Conservation (phyloP, 1,140 invertebrate genomes). For the Drosophila elegans region DNA sequence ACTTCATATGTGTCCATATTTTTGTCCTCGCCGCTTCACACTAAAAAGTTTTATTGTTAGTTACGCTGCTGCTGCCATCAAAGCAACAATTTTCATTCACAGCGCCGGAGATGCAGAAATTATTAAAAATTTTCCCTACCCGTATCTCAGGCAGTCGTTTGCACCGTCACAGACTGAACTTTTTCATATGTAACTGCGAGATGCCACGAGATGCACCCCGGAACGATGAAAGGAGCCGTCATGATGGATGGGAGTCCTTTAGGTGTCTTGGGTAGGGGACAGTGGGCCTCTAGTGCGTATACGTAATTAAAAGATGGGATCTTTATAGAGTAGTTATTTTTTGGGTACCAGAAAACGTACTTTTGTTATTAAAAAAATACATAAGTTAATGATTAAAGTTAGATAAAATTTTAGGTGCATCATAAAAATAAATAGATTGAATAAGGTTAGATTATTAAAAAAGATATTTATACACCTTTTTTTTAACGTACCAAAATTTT, state of each 20-base stretch:
- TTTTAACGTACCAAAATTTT: too few relatives aligned
- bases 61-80: constrained; percentile 68
- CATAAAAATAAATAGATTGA: too few relatives aligned
- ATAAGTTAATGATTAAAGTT: background rate
- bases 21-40: constrained; percentile 76
- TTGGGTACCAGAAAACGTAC: too few relatives aligned
- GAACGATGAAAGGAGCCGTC: background rate
- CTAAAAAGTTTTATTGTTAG: constrained; percentile 82
- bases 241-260: constrained; percentile 42
- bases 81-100: constrained; percentile 82
- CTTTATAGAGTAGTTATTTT: background rate
- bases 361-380: too few relatives aligned
- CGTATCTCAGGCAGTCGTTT: constrained; percentile 49
- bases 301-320: background rate
- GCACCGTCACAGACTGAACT: constrained; percentile 52
- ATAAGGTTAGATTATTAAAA: too few relatives aligned
- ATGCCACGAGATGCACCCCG: constrained; percentile 18
- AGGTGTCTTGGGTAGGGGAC: constrained; percentile 10
- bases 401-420: background rate
- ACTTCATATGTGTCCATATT: constrained; percentile 83
- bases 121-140: constrained; percentile 76
- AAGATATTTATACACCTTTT: too few relatives aligned
- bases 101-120: constrained; percentile 80
- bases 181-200: constrained; percentile 56
- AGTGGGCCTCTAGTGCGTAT: constrained; percentile 3